Evolutionary conservation across 2,888 invertebrate genomes (phyloP), one percentile per base, ranked within the genome.

Genomic region (Quadriops clusia): DNA sequence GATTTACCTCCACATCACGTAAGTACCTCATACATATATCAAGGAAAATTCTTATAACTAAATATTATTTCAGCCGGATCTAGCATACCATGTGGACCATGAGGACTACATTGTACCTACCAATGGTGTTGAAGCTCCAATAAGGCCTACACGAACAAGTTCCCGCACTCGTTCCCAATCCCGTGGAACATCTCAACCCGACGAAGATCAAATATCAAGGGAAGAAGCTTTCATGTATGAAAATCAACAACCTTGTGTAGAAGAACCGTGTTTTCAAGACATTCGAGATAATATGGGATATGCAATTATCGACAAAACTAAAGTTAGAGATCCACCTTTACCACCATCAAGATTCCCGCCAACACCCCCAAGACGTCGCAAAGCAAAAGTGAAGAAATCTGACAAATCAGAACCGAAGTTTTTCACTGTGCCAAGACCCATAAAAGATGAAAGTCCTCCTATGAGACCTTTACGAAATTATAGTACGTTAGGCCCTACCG

Each of bases 241-340:
- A 17, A 23, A 28, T 13, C 11, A 12, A 5, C 24, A 41, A 62
- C 47, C 54, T 3, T 55, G 52, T 25, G 46, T 49, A 1, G 57
- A 59, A 43, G 55, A 55, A 34, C 56, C 53, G 5, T 64, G 62
- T 27, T 49, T 60, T 2, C 40, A 53, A 31, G 54, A 58, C 17
- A 46, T 61, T 3, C 49, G 59, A 6, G 60, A 48, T 32, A 47
- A 48, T 22, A 60, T 61, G 62, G 84, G 84, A 4, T 86, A 86
- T 44, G 81, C 85, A 7, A 70, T 77, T 15, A 77, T 86, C 23
- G 81, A 82, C 33, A 84, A 84, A 58, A 67, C 70, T 1, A 60
- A 62, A 12, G 57, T 56, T 33, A 45, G 51, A 31, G 53, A 56
- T 18, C 54, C 56, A 23, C 63, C 64, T 6, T 61, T 76, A 15